Evolutionary conservation across 2,888 invertebrate genomes (phyloP), one percentile per base, ranked within the genome.

Genomic region (Laothoe populi): DNA sequence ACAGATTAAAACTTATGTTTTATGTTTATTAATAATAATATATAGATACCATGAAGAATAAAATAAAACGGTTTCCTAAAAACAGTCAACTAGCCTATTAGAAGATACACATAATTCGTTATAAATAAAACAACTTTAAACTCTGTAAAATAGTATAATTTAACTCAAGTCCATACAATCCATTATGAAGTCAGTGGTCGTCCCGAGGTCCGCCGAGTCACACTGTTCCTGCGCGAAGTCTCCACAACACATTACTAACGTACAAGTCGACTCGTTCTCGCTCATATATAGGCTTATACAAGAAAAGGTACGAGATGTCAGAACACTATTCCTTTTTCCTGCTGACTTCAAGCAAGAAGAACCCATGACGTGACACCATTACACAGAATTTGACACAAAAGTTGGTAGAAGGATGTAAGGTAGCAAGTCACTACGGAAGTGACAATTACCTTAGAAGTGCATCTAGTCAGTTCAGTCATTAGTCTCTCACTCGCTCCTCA

Each of bases 81-180:
- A n/a, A n/a, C n/a, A n/a, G n/a, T n/a, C n/a, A n/a, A n/a, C n/a
- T n/a, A n/a, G n/a, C n/a, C n/a, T n/a, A 26, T 26, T 26, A 26
- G 5, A 26, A 26, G 5, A 5, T 8, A 35, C 10, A 35, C 5
- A 10, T 38, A 38, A 38, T 10, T 38, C 10, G 13, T 10, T 38
- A 38, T 38, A 38, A 48, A 48, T 26, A 48, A 53, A 53, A 53
- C 31, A 35, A 35, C 0, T 8, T 19, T 10, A 11, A 53, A 53
- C 35, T 19, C 31, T 53, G 53, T 53, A 53, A 53, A 53, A 53
- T 53, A 53, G 53, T 53, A 53, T 53, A 53, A 53, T 53, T 53
- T 53, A 53, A 53, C 19, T 53, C 35, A 53, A 35, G 53, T 53
- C 53, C 53, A 35, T 53, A 53, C 35, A 53, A 53, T 53, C 31